These are phyloP conservation scores for Coilia nasus DNA, from an alignment of 2,797 vertebrate genomes.

Conservation along the genomic window DNA sequence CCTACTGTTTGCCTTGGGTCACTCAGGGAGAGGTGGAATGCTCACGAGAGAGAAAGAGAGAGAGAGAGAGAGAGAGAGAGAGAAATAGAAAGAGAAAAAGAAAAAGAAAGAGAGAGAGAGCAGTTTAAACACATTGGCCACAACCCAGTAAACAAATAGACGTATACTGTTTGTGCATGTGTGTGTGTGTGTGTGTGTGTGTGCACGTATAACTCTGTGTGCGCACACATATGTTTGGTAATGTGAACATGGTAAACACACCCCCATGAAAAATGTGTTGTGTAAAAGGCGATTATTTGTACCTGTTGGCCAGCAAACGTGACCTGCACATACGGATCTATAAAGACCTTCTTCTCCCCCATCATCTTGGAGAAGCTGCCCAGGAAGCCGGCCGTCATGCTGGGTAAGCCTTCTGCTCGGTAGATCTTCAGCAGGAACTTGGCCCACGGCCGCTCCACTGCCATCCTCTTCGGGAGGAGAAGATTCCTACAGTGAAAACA, in stretches of 20 bases:
- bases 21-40: neutral
- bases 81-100: conserved; percentile 2
- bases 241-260: neutral
- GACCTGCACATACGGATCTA: conserved; percentile 87
- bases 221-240: neutral
- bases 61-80: neutral
- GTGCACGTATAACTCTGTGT: neutral
- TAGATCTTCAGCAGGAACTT: conserved; percentile 85
- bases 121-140: conserved; percentile 51
- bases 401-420: conserved; percentile 86
- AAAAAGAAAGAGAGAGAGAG: conserved; percentile 38
- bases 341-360: conserved; percentile 82
- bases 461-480: conserved; percentile 85
- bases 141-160: conserved; percentile 62
- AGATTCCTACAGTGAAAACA: conserved; percentile 78
- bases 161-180: conserved; percentile 19
- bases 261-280: neutral
- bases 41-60: neutral
- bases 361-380: conserved; percentile 86
- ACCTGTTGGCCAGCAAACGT: conserved; percentile 92
- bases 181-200: conserved; percentile 39
- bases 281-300: conserved; percentile 11
- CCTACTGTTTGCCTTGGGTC: conserved; percentile 8
- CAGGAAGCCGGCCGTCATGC: conserved; percentile 86
- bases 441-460: conserved; percentile 88